Evolutionary conservation across 2,888 invertebrate genomes (phyloP).

Genomic region (Didymodactylos carnosus): DNA sequence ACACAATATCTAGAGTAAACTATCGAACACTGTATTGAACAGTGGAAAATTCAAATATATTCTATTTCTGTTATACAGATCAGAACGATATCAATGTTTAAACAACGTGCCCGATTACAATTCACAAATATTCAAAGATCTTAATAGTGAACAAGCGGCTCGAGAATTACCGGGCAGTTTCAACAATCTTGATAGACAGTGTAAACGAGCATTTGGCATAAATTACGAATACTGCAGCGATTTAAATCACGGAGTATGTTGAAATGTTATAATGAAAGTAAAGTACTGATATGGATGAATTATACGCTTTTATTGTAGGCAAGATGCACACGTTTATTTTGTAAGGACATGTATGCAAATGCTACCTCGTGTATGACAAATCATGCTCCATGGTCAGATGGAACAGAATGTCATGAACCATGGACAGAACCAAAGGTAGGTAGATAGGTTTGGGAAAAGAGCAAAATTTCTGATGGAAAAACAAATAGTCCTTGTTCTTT

Average conservation of each 20-base stretch:
- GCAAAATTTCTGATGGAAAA: no score
- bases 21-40: neutral
- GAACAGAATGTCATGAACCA: neutral
- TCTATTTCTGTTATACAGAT: neutral
- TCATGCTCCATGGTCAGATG: neutral
- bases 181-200: neutral
- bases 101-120: neutral
- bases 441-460: no score
- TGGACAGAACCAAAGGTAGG: neutral
- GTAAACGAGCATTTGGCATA: neutral
- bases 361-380: neutral
- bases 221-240: neutral
- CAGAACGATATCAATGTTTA: neutral
- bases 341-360: neutral
- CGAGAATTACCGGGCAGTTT: neutral
- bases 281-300: no score
- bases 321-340: neutral
- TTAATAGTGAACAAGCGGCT: neutral
- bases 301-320: neutral
- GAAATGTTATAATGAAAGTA: no score
- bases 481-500: no score
- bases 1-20: neutral
- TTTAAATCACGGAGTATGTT: neutral
- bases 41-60: neutral
- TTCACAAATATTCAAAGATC: neutral